Base-by-base conservation (phyloP, 2,113 vertebrate species). In the Mixornis gularis region DNA sequence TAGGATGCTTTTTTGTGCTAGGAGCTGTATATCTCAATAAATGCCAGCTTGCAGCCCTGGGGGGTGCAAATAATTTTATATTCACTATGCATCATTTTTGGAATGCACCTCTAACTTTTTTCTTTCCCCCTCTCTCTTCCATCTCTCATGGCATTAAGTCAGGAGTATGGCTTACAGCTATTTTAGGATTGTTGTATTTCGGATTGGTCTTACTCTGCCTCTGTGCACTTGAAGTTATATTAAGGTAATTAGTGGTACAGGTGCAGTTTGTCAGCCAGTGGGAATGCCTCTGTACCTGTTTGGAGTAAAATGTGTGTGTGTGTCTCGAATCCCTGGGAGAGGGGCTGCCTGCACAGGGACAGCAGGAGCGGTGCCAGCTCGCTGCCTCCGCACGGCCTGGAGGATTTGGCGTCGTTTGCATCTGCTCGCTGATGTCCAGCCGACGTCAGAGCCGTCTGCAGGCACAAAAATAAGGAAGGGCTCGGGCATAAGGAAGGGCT, bases 261-360 rank as follows among this genome's bases (percentile, higher is more conserved):
- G 60, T 93, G 81, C 59, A 38, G 40, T 59, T 52, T 53, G 41
- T 17, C 73, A 65, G 62, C 29, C 69, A 1, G 4, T 19, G 53
- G 53, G 16, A 68, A 10, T 3, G 7, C 41, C 41, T 74, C 16
- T 58, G 0, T 76, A 38, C 52, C 69, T 53, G 17, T 48, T n/a
- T 4, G 36, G 51, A 64, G 38, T 49, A 3, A 55, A 56, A 32
- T 41, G 17, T 0, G 1, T 2, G 0, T 9, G 53, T n/a, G 17
- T 3, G 10, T 51, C 29, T 53, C 0, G 10, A 90, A 52, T 66
- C 68, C 38, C 41, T 32, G 70, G 32, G 49, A 77, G 76, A 29
- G 53, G 32, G 49, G 17, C 62, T 32, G 51, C 5, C 13, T 26
- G 60, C 55, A 5, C 2, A 10, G 79, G 59, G 63, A 13, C 52